Evolutionary conservation across 2,888 invertebrate genomes (phyloP), one percentile per base, ranked within the genome.

Genomic region (Athrips mouffetella): DNA sequence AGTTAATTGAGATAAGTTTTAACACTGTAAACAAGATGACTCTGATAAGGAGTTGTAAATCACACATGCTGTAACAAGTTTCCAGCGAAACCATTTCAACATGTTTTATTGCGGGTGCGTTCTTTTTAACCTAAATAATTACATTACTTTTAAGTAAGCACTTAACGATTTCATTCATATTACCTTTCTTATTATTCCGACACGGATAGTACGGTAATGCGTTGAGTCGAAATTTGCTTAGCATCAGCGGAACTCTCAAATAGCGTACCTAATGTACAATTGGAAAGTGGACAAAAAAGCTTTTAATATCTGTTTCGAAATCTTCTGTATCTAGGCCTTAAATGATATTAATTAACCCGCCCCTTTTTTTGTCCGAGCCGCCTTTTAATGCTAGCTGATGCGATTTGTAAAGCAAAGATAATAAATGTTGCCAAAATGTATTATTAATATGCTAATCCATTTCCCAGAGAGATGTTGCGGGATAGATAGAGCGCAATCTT

Each of bases 371-470:
- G 16, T 37, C 23, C 37, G 10, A 35, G 27, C 30, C 45, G 40
- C 35, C 39, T 39, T 31, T 13, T 37, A 18, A 16, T 31, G 29
- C 40, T 35, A 8, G 46, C 41, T 41, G 40, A 23, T 44, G 39
- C 23, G 11, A 50, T 50, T 55, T 53, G 52, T 54, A 44, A 50
- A 52, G 48, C 45, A 51, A 52, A 49, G 45, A 47, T 51, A 51
- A 59, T 59, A 55, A 62, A 63, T 51, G 49, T 62, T 55, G 57
- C 58, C 56, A 68, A 70, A 52, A 70, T 65, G 55, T 64, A 71
- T 73, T 59, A 63, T 62, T 65, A 67, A 70, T 67, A 75, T 67
- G 67, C 59, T 72, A 71, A 71, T 73, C 52, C 49, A 60, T 65
- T 68, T 66, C 54, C 54, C 60, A 69, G 46, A 49, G 46, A 48